Conservation (phyloP, 1,140 invertebrate genomes). For the Batillaria attramentaria region DNA sequence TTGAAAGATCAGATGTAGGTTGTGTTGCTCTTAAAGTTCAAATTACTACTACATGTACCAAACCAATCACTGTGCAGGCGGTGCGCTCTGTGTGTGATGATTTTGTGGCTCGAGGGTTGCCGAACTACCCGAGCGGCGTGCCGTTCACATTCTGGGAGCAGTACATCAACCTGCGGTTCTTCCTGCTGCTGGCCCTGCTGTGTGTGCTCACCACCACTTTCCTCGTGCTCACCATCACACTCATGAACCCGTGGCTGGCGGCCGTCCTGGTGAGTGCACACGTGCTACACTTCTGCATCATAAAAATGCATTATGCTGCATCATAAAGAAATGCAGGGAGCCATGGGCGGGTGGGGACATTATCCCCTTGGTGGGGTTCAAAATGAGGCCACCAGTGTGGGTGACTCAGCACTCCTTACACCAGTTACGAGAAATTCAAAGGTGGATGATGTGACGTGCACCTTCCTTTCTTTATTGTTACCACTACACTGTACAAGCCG, state of each 20-base stretch:
- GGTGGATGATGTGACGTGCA: too few species aligned
- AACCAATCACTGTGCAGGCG: constrained; percentile 69
- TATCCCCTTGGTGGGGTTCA: background rate
- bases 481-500: too few species aligned
- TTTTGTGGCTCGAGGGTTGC: constrained; percentile 89
- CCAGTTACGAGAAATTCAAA: too few species aligned
- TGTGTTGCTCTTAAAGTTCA: background rate
- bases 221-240: constrained; percentile 80
- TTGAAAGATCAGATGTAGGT: too few species aligned
- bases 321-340: background rate
- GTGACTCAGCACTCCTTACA: too few species aligned
- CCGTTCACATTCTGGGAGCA: constrained; percentile 99
- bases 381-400: too few species aligned
- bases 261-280: constrained; percentile 78
- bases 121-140: constrained; percentile 96
- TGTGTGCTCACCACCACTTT: constrained; percentile 85
- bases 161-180: constrained; percentile 88
- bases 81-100: constrained; percentile 86
- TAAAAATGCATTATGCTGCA: too few species aligned
- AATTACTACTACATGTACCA: too few species aligned
- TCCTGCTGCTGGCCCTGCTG: constrained; percentile 83
- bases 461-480: too few species aligned
- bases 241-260: constrained; percentile 90
- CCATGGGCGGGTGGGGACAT: background rate
- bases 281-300: background rate